Base-by-base conservation (phyloP, 2,113 vertebrate species). In the Aegypius monachus region DNA sequence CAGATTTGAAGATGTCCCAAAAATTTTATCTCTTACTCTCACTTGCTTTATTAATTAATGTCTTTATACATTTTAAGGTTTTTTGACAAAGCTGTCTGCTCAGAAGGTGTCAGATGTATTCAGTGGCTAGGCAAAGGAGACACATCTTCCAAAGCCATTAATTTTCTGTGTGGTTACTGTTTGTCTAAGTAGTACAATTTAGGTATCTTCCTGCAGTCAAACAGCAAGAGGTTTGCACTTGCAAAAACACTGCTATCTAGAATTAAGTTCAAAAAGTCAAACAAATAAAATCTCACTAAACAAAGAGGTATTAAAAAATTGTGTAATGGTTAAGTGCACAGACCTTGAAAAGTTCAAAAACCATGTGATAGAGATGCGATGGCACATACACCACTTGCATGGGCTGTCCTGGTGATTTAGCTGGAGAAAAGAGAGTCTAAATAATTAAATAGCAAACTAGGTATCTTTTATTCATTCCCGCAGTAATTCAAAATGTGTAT, bases 271-370 rank as follows among this genome's bases (percentile, higher is more conserved):
- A 20, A 45, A 70, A 91, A 89, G 79, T 72, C 72, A 86, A 80
- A 91, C 36, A 78, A 88, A 78, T 61, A 48, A n/a, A 81, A 23
- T 43, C n/a, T 88, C 58, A 68, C 31, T 85, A 84, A 95, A 93
- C 36, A 52, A 84, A 75, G n/a, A 77, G n/a, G 23, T 66, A 84
- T 74, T 71, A 72, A 97, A 95, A 79, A 88, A 91, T 90, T 89
- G 88, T 58, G 31, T 86, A 95, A 96, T 77, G 66, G 52, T 93
- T 93, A 86, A 92, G 80, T 86, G 79, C 81, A 98, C 98, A 96
- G 97, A 99, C 99, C 99, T 99, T 99, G 97, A 99, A 99, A 94
- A 99, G 99, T 97, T 99, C 99, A 96, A 99, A 99, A 96, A 99
- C 98, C 99, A 99, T 99, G 96, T 99, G 99, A 97, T 99, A 99